Percentiles rank a stretch among this genome's conserved stretches.
Conservation (phyloP, 2,113 vertebrate genomes). For the Phodopus roborovskii region DNA sequence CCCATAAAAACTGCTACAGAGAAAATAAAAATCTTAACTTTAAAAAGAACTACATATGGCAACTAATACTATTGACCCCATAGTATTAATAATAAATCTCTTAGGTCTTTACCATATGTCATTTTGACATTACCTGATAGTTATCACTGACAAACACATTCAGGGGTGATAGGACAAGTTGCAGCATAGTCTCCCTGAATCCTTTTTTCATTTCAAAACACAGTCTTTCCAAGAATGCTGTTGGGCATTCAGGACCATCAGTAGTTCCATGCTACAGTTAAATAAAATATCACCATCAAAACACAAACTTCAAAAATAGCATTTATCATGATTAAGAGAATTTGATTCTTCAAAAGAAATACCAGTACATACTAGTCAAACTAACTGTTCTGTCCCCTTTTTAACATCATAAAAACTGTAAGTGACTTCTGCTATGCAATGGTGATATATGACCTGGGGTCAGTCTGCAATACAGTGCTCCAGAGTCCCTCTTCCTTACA, state of each 20-base stretch:
- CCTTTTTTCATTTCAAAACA: constrained; percentile 99
- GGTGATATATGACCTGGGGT: background rate
- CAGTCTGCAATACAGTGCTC: background rate
- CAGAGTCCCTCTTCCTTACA: background rate
- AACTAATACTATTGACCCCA: background rate
- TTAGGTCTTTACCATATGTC: background rate
- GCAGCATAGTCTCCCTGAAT: constrained; percentile 96
- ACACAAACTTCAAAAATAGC: background rate
- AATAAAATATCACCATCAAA: constrained; percentile 41
- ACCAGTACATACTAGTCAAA: constrained; percentile 2
- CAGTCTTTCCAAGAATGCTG: constrained; percentile 95
- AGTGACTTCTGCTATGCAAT: background rate
- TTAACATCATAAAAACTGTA: background rate
- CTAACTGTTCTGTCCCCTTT: background rate
- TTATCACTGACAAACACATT: constrained; percentile 96
- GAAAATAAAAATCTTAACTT: background rate
- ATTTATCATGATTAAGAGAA: constrained; percentile 4
- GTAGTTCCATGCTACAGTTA: constrained; percentile 92
- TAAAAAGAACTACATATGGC: background rate
- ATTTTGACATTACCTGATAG: constrained; percentile 91
- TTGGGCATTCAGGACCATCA: constrained; percentile 95
- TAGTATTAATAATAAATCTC: background rate
- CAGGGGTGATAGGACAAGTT: constrained; percentile 95
- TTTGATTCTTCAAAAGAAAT: constrained; percentile 2
- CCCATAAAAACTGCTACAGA: background rate